Evolutionary conservation across 2,888 invertebrate genomes (phyloP).

Genomic region (Pammene aurita): DNA sequence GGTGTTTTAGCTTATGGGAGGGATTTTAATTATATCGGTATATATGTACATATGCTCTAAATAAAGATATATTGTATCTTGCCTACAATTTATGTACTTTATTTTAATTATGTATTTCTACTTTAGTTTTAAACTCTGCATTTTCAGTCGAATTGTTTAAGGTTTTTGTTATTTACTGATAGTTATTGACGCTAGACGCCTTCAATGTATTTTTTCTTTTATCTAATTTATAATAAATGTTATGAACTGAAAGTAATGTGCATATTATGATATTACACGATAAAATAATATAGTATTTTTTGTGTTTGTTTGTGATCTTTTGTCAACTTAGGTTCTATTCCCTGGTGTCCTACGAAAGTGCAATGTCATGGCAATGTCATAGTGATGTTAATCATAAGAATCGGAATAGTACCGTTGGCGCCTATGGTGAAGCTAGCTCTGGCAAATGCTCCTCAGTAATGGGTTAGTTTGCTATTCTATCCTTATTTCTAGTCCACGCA

Average conservation of each 20-base stretch:
- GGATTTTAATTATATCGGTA: constrained; percentile 20
- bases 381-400: too few relatives aligned
- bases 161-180: constrained; percentile 29
- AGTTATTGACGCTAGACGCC: constrained; percentile 25
- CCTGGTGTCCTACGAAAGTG: too few relatives aligned
- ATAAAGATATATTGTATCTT: constrained; percentile 6
- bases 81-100: constrained; percentile 22
- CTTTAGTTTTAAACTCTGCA: constrained; percentile 32
- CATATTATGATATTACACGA: constrained; percentile 30
- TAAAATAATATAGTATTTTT: constrained; percentile 20
- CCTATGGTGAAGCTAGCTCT: too few relatives aligned
- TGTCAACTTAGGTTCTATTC: too few relatives aligned
- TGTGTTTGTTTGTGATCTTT: background rate
- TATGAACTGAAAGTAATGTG: constrained; percentile 24
- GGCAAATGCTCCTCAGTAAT: too few relatives aligned
- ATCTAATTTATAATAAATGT: constrained; percentile 27
- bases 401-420: too few relatives aligned
- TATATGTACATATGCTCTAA: too few relatives aligned
- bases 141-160: constrained; percentile 29
- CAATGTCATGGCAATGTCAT: too few relatives aligned
- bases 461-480: too few relatives aligned
- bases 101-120: constrained; percentile 16
- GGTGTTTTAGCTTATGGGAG: constrained; percentile 9
- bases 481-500: too few relatives aligned
- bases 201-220: constrained; percentile 32